Percentiles rank a stretch among this genome's conserved stretches.
Conservation (phyloP, 53 echinoderm and acorn worm species). For the Zoroaster sp. region DNA sequence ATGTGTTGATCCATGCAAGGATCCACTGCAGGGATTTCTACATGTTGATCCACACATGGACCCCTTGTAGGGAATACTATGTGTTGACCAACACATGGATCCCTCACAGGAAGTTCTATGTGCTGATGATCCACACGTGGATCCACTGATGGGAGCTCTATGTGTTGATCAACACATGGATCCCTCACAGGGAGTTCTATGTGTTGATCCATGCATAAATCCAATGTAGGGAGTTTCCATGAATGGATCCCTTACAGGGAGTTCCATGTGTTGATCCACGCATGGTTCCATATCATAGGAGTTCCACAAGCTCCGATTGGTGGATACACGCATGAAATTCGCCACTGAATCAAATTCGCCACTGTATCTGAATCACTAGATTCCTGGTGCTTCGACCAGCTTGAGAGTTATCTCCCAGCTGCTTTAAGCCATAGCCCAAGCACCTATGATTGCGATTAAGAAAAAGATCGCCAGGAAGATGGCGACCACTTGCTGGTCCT, state of each 20-base stretch:
- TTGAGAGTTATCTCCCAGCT: no score
- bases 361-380: background rate
- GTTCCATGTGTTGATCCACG: background rate
- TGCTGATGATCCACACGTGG: background rate
- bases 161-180: no score
- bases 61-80: background rate
- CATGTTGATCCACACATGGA: background rate
- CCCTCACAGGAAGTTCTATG: background rate
- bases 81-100: no score
- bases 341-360: no score
- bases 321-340: no score
- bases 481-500: constrained; percentile 83
- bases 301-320: no score
- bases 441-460: constrained; percentile 78
- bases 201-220: background rate
- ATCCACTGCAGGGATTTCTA: background rate
- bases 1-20: background rate
- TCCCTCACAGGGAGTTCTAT: background rate
- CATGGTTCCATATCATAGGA: background rate
- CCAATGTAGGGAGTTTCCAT: background rate
- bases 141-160: background rate
- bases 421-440: constrained; percentile 58
- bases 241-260: background rate
- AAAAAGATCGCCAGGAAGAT: constrained; percentile 77
- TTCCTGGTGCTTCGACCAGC: background rate